phyloP scores from a whole-genome alignment of 2,113 vertebrate genomes.

The Equus quagga region DNA sequence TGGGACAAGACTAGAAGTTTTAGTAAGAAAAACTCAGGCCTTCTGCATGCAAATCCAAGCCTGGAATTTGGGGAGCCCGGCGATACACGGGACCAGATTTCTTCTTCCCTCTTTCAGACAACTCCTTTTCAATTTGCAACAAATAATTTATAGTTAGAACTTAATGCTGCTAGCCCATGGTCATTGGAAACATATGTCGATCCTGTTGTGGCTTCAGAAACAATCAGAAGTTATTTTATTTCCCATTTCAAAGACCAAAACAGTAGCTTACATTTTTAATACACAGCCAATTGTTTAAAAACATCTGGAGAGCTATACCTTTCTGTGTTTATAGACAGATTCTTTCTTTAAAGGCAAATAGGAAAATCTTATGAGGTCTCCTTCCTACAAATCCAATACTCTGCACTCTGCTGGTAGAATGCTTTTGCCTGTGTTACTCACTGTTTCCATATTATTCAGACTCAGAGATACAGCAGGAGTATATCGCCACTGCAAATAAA shows the following conservation, averaged over 20 bases:
- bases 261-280: slow-evolving; percentile 87
- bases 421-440: slow-evolving; percentile 82
- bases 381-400: slow-evolving; percentile 80
- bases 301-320: slow-evolving; percentile 87
- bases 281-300: slow-evolving; percentile 84
- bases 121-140: slow-evolving; percentile 83
- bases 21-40: slow-evolving; percentile 72
- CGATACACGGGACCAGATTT: slow-evolving; percentile 59
- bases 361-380: slow-evolving; percentile 87
- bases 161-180: slow-evolving; percentile 74
- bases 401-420: slow-evolving; percentile 75
- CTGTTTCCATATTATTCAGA: slow-evolving; percentile 82
- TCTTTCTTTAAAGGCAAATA: slow-evolving; percentile 87
- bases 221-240: slow-evolving; percentile 86
- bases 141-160: slow-evolving; percentile 83
- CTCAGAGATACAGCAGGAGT: slow-evolving; percentile 64
- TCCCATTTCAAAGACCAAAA: slow-evolving; percentile 85
- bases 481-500: slow-evolving; percentile 68
- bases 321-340: slow-evolving; percentile 87
- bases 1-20: slow-evolving; percentile 81
- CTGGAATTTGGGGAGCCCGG: background rate
- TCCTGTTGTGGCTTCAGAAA: slow-evolving; percentile 83
- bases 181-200: slow-evolving; percentile 86
- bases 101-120: slow-evolving; percentile 80
- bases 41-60: slow-evolving; percentile 16